Evolutionary conservation across 1,140 invertebrate genomes (phyloP), one percentile per base, ranked within the genome.

Genomic region (Arctopsyche grandis): DNA sequence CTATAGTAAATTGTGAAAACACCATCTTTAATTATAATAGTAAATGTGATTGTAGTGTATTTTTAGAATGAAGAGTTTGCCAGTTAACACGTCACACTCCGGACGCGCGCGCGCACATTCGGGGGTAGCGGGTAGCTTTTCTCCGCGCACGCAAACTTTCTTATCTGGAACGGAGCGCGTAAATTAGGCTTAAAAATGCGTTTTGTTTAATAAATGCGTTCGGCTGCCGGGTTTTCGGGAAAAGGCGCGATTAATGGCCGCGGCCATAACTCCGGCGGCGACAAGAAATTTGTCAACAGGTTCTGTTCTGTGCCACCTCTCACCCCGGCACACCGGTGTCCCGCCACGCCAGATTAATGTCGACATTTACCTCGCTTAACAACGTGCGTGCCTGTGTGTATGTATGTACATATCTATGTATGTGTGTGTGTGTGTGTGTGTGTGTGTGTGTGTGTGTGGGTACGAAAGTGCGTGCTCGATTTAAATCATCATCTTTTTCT

Each of bases 271-370:
- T 75, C 76, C 63, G 70, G 77, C 80, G 70, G 76, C 76, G 80
- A 81, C 80, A 81, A 81, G 76, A 78, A 81, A 81, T 81, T 81
- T 81, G 80, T 81, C 80, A 78, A 58, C 80, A 77, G 76, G 77
- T 77, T 77, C 75, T 48, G 38, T 46, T n/a, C 19, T 21, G 46
- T 63, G 26, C 75, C 60, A 21, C 66, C 22, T 48, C 63, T 75
- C 10, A 24, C 22, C 43, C 38, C 44, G 12, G 12, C 73, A n/a
- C 38, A 19, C 56, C 29, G 9, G 14, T 29, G n/a, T 24, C 10
- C 19, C 29, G 22, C 43, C 56, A 19, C 75, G 16, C 12, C 44
- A 77, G 66, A 69, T 69, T 69, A 77, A 66, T 69, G 58, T 52
- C n/a, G 38, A 21, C 60, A 77, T 77, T 77, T 63, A 77, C 75